These are phyloP conservation scores for Stenolophus ochropezus DNA, from an alignment of 2,888 invertebrate species.

Conservation along the genomic window DNA sequence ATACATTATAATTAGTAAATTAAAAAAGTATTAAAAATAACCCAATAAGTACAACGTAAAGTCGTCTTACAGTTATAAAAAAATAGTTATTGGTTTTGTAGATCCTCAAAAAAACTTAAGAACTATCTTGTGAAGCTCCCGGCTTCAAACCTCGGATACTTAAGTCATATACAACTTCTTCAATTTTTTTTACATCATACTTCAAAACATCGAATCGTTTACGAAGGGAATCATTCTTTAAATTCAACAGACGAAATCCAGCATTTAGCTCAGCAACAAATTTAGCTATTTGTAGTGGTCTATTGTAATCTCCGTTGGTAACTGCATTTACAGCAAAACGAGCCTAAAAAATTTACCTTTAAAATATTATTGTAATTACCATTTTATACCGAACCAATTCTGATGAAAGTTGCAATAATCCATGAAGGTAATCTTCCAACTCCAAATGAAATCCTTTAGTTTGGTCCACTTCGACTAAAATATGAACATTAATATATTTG, in stretches of 20 bases:
- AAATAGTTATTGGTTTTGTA: not conserved
- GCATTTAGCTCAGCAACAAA: slow-evolving; percentile 92
- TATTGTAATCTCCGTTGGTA: slow-evolving; percentile 87
- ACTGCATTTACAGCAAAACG: slow-evolving; percentile 90
- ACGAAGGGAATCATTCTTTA: slow-evolving; percentile 92
- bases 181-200: slow-evolving; percentile 95
- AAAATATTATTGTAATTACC: not conserved
- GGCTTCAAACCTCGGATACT: slow-evolving; percentile 85
- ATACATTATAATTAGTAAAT: not conserved
- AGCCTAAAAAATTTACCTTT: slow-evolving; percentile 74
- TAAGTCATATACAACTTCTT: slow-evolving; percentile 92
- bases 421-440: slow-evolving; percentile 92
- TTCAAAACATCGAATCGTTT: slow-evolving; percentile 92
- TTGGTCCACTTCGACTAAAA: slow-evolving; percentile 81
- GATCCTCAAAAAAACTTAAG: not conserved
- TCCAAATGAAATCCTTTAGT: slow-evolving; percentile 91
- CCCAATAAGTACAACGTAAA: not conserved
- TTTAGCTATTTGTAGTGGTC: slow-evolving; percentile 87
- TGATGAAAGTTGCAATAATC: slow-evolving; percentile 86
- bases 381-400: slow-evolving; percentile 81
- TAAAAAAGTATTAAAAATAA: not conserved
- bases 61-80: not conserved
- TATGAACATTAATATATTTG: slow-evolving; percentile 52
- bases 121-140: slow-evolving; percentile 59
- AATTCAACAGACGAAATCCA: slow-evolving; percentile 90